Conservation (phyloP, 2,113 vertebrate genomes). For the Abramis brama region DNA sequence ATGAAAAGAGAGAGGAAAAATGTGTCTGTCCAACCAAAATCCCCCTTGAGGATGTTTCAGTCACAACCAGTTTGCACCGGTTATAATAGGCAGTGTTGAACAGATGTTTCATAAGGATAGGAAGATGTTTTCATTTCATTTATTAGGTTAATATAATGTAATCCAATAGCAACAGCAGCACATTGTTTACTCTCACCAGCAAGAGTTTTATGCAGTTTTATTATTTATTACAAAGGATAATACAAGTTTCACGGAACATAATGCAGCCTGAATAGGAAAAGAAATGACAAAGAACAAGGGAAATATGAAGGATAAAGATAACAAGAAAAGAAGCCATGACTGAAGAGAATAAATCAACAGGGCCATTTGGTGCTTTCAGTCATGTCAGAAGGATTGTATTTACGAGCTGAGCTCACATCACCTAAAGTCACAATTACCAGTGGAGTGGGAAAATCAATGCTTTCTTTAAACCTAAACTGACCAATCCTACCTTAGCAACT, state of each 20-base stretch:
- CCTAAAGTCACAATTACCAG: neutral
- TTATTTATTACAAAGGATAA: neutral
- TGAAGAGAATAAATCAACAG: neutral
- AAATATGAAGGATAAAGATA: constrained; percentile 1
- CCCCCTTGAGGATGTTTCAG: constrained; percentile 20
- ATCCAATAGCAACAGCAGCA: neutral
- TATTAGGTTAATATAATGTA: constrained; percentile 14
- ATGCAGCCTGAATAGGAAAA: neutral
- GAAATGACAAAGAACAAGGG: neutral
- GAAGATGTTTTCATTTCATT: constrained; percentile 24
- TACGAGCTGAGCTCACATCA: neutral
- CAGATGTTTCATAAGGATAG: constrained; percentile 15
- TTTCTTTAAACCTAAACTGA: constrained; percentile 1
- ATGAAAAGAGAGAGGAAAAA: constrained; percentile 27
- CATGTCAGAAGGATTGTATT: neutral
- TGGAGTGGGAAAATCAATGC: constrained; percentile 2
- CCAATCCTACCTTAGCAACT: neutral
- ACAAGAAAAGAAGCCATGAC: neutral
- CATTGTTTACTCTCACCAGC: neutral
- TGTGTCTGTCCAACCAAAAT: neutral
- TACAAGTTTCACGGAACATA: neutral
- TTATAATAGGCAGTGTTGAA: constrained; percentile 15
- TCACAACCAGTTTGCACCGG: constrained; percentile 31
- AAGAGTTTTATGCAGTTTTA: neutral
- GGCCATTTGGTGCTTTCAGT: neutral